Conservation (phyloP, 1,140 invertebrate species). For the Calliopsis andreniformis region DNA sequence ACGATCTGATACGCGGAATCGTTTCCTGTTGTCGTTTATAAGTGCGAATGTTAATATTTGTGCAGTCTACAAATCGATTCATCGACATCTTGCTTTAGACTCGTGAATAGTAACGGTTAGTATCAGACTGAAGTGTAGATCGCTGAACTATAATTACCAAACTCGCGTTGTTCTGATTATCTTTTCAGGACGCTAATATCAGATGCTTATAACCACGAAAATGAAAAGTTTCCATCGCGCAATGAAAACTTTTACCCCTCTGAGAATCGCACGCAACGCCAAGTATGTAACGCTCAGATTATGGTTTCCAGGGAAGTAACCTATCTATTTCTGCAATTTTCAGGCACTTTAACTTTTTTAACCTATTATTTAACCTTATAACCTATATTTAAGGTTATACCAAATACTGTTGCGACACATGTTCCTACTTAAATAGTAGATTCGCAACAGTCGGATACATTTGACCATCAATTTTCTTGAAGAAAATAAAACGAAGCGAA, state of each 20-base stretch:
- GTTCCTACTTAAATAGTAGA: no score
- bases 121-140: no score
- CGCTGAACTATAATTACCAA: conserved; percentile 45
- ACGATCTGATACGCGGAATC: not conserved
- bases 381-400: no score
- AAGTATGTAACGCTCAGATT: not conserved
- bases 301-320: not conserved
- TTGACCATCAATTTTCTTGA: not conserved
- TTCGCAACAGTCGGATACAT: no score
- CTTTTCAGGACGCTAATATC: conserved; percentile 33
- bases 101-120: no score
- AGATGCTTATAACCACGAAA: conserved; percentile 38
- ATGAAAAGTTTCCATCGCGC: conserved; percentile 45
- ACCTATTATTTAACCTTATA: not conserved
- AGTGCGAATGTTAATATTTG: no score
- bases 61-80: conserved; percentile 39
- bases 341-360: not conserved
- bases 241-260: conserved; percentile 27
- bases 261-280: not conserved
- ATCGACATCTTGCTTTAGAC: no score
- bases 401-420: no score
- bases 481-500: conserved; percentile 3
- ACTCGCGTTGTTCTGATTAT: conserved; percentile 35
- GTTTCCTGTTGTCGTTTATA: not conserved
- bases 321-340: no score